Base-by-base conservation (phyloP, 1,140 invertebrate species). In the Lordiphosa stackelbergi region DNA sequence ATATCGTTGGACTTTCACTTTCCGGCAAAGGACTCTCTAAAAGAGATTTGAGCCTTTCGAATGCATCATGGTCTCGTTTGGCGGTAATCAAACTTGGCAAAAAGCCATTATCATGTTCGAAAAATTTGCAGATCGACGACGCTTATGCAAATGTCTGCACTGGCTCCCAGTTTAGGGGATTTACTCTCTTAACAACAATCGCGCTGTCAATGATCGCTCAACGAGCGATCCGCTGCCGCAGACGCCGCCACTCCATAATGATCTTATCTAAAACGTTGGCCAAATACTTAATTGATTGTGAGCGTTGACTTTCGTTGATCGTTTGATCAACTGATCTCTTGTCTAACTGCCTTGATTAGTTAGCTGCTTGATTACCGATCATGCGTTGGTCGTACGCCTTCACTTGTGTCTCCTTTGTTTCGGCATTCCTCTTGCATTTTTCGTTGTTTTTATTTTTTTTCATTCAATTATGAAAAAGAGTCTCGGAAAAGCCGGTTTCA, bases 11-110 rank as follows among this genome's bases (percentile, higher is more conserved):
- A 75, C 75, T 81, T 81, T 81, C 75, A 81, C 75, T 81, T 81
- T 81, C 71, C 34, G 69, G 72, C 60, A 72, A 69, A 81, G 75
- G 75, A 81, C 75, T 75, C 68, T 40, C 45, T 40, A 54, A 45
- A 38, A 63, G 36, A 49, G 38, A 31, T 70, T 75, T 75, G 57
- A n/a, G 72, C 77, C 75, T 81, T 81, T 81, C 77, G 83, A 75
- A 83, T 72, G 72, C 77, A 75, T 81, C 71, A 81, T 83, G 63
- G 81, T 81, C 75, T 81, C 75, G 75, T 72, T 75, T 51, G 58
- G 59, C 47, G 35, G 56, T 69, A 71, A 83, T 81, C 75, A 79
- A 74, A 79, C 43, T 75, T 81, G 64, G 70, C 51, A 59, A 79
- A 69, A 69, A 69, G 43, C 54, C 38, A 78, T 78, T 79, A 66